Evolutionary conservation across 2,797 vertebrate species (phyloP).

Genomic region (Thalassophryne amazonica): DNA sequence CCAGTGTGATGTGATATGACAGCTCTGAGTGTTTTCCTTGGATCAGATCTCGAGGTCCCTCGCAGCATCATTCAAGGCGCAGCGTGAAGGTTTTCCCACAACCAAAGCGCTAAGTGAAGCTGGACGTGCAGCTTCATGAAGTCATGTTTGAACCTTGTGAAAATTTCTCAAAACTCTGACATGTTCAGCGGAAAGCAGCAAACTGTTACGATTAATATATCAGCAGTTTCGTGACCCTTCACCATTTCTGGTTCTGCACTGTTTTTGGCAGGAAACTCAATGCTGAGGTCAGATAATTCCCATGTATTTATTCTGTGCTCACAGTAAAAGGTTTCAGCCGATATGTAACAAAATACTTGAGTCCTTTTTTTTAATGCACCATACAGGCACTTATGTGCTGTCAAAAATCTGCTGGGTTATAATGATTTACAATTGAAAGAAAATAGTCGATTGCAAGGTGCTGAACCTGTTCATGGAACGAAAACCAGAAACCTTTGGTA

Average conservation of each 20-base stretch:
- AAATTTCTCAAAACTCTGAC: slow-evolving; percentile 25
- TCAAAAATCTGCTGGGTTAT: too few species aligned
- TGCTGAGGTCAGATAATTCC: slow-evolving; percentile 48
- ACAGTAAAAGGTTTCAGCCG: slow-evolving; percentile 16
- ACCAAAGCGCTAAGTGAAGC: slow-evolving; percentile 39
- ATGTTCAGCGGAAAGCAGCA: too few species aligned
- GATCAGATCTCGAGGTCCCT: slow-evolving; percentile 8
- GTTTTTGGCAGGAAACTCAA: slow-evolving; percentile 15
- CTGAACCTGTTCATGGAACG: too few species aligned
- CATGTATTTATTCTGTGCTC: slow-evolving; percentile 21
- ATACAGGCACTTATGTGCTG: too few species aligned
- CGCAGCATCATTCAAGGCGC: slow-evolving; percentile 24
- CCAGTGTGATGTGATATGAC: slow-evolving; percentile 39
- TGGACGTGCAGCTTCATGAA: slow-evolving; percentile 27
- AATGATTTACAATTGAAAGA: too few species aligned
- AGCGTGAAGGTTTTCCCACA: slow-evolving; percentile 10
- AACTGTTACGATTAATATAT: too few species aligned
- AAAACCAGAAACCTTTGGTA: too few species aligned
- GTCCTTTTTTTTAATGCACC: too few species aligned
- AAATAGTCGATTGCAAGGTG: too few species aligned
- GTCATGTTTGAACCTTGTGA: slow-evolving; percentile 34
- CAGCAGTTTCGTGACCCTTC: too few species aligned
- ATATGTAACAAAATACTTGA: slow-evolving; percentile 12
- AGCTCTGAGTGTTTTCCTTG: slow-evolving; percentile 44
- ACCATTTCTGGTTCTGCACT: too few species aligned